Evolutionary conservation across 2,113 vertebrate species (phyloP), one percentile per base, ranked within the genome.

Genomic region (Actinemys pallida): DNA sequence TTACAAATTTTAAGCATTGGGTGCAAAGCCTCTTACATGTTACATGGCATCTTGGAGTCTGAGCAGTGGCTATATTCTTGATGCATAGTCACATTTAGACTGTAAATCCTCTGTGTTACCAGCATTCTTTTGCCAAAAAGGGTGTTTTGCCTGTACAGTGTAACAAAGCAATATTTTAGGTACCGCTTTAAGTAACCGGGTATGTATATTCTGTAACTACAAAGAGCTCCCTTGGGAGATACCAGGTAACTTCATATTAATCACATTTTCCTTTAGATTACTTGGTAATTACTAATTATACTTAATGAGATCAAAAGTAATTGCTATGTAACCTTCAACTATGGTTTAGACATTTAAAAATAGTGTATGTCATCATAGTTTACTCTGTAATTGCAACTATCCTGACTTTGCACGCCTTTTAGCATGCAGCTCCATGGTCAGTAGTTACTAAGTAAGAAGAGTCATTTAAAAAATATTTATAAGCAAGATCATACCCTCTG

Each of bases 241-340:
- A 94, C 78, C 95, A 96, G 95, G 95, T 97, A 96, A 42, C 90
- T 96, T 94, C 93, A 88, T 4, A 94, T 93, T 96, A 96, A 96
- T 97, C 96, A 95, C 96, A 95, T 96, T 96, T 75, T 96, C 88
- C 93, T 92, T 93, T 84, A 54, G 87, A 93, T 90, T 93, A 75
- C 87, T 91, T 91, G 83, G 79, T 95, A 97, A 96, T 97, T 97
- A 94, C 93, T 97, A 96, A 97, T 97, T 97, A 97, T 96, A 97
- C 96, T 93, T 97, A 96, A 97, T 97, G 93, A 96, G 96, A 97
- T 95, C 95, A 91, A 95, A 97, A 90, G 93, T 96, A 96, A 97
- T 97, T 97, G 93, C 95, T 95, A 75, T 90, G 86, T 97, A 97
- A 97, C 96, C 96, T 97, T 97, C 97, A 97, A 45, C 93, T 81